A percentile compares a stretch with the other conserved stretches of the same genome.
These are phyloP conservation scores for Orthonyx spaldingii DNA, from an alignment of 2,113 vertebrate species.

Conservation along the genomic window DNA sequence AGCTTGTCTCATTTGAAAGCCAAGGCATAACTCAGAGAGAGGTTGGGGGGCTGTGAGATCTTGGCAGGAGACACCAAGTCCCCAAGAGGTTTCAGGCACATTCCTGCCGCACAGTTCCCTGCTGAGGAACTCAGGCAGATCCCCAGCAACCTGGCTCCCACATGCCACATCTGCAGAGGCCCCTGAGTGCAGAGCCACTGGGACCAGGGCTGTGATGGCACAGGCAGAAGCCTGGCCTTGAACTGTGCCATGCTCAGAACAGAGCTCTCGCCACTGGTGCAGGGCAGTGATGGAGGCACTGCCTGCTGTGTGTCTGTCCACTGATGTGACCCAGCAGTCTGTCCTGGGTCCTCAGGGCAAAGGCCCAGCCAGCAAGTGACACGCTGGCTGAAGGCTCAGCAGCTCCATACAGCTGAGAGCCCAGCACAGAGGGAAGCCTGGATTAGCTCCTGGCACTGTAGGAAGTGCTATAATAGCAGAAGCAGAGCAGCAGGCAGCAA, in stretches of 20 bases:
- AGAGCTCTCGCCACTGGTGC: fast-evolving
- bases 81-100: not conserved
- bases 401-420: conserved; percentile 4
- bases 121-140: not conserved
- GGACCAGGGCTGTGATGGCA: no score
- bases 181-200: fast-evolving
- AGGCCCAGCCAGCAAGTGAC: not conserved
- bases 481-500: conserved; percentile 66
- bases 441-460: conserved; percentile 53
- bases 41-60: not conserved
- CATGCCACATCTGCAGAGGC: not conserved
- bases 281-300: not conserved
- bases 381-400: not conserved
- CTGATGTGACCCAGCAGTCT: fast-evolving
- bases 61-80: not conserved
- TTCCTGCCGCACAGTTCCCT: not conserved
- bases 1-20: not conserved
- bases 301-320: not conserved
- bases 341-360: not conserved
- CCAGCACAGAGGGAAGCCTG: conserved; percentile 48
- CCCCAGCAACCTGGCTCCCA: not conserved
- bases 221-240: not conserved
- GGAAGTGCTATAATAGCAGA: conserved; percentile 56
- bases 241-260: not conserved
- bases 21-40: not conserved